Conservation (phyloP, 2,888 invertebrate genomes). For the Drosophila neotestacea region DNA sequence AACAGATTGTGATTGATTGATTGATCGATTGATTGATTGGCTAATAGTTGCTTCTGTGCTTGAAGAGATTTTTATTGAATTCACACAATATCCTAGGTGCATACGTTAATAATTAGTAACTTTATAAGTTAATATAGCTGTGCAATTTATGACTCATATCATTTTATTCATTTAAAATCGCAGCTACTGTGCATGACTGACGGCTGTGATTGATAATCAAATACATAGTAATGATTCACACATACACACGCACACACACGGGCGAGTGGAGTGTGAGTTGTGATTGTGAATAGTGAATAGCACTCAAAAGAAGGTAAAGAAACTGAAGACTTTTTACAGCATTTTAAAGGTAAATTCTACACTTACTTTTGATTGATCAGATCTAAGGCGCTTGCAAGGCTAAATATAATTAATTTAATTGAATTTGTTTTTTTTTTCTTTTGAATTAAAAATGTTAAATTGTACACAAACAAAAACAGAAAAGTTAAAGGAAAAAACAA, state of each 20-base stretch:
- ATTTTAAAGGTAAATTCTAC: constrained; percentile 34
- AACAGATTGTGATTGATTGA: constrained; percentile 2
- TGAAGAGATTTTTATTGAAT: constrained; percentile 8
- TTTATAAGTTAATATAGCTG: neutral
- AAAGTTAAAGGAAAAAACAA: constrained; percentile 22
- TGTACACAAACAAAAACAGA: constrained; percentile 28
- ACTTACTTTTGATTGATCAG: constrained; percentile 81
- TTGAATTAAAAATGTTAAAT: constrained; percentile 28
- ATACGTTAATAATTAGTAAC: constrained; percentile 4
- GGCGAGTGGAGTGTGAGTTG: constrained; percentile 11
- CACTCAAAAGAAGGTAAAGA: constrained; percentile 10
- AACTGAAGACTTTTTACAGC: constrained; percentile 27
- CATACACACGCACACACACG: constrained; percentile 2
- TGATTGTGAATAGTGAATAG: constrained; percentile 15
- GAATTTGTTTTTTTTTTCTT: constrained; percentile 22
- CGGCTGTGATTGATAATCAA: neutral
- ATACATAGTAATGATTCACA: neutral
- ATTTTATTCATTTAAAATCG: neutral
- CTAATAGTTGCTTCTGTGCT: neutral
- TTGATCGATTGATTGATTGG: neutral
- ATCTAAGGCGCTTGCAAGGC: constrained; percentile 79
- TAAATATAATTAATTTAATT: constrained; percentile 61
- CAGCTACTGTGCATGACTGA: constrained; percentile 8
- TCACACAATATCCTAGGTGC: constrained; percentile 5
- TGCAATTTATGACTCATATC: constrained; percentile 6